These are phyloP conservation scores for Cercocebus atys DNA, from an alignment of 2,113 vertebrate genomes.

Conservation along the genomic window DNA sequence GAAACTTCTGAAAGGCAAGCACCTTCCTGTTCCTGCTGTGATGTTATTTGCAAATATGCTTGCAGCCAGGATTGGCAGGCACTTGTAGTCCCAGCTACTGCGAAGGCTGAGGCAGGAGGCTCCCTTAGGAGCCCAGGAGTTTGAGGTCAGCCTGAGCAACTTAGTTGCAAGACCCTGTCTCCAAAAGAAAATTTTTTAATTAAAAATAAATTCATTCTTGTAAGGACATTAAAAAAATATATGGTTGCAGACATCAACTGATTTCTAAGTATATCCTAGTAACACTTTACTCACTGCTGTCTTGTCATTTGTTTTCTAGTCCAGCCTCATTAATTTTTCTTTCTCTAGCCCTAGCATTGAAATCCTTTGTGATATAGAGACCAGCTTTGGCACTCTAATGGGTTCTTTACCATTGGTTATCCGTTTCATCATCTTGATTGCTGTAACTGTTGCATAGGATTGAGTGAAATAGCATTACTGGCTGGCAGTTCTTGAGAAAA, in stretches of 20 bases:
- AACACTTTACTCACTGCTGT: neutral
- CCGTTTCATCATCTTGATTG: slow-evolving; percentile 38
- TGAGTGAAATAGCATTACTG: slow-evolving; percentile 4
- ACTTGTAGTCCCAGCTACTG: neutral
- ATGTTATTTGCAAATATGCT: slow-evolving; percentile 30
- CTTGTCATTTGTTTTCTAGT: slow-evolving; percentile 21
- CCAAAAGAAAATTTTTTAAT: neutral
- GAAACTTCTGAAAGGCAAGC: neutral
- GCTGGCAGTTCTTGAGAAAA: slow-evolving; percentile 34
- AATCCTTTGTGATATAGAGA: neutral
- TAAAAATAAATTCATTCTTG: neutral
- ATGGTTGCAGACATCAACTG: neutral
- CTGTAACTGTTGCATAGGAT: slow-evolving; percentile 33
- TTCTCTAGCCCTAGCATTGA: neutral
- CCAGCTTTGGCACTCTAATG: neutral
- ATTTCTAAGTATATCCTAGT: slow-evolving; percentile 37
- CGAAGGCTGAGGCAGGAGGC: neutral
- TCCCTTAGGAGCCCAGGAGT: neutral
- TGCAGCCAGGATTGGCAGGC: neutral
- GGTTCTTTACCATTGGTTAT: neutral
- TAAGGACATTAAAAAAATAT: neutral
- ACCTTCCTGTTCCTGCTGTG: neutral
- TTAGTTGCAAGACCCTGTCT: neutral
- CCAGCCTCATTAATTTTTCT: neutral
- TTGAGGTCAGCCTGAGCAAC: neutral